Evolutionary conservation across 2,113 vertebrate species (phyloP).

Genomic region (Microtus ochrogaster): DNA sequence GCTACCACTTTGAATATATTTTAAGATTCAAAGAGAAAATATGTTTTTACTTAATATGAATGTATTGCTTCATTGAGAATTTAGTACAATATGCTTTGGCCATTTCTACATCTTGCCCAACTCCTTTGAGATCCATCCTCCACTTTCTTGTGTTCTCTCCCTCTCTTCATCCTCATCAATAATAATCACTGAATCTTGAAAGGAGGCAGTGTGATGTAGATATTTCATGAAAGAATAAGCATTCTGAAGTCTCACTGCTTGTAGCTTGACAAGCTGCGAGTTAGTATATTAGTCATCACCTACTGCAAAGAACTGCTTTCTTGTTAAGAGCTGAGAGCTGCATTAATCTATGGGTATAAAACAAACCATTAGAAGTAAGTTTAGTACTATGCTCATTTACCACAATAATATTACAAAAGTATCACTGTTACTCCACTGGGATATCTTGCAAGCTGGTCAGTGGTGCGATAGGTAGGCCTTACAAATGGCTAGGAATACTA

Average conservation of each 20-base stretch:
- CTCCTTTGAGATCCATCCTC: neutral
- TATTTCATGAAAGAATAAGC: neutral
- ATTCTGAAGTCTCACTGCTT: neutral
- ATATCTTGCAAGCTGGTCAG: neutral
- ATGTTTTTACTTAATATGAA: neutral
- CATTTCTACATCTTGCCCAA: neutral
- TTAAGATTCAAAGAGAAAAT: neutral
- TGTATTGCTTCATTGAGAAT: neutral
- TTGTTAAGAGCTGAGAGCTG: neutral
- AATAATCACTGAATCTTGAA: neutral
- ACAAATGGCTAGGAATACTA: neutral
- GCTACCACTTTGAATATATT: neutral
- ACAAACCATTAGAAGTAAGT: too few relatives aligned
- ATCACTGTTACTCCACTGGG: neutral
- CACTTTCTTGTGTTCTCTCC: neutral
- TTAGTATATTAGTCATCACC: neutral
- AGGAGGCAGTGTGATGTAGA: neutral
- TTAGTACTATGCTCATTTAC: too few relatives aligned
- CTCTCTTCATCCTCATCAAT: neutral
- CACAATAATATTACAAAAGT: neutral
- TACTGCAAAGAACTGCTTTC: neutral
- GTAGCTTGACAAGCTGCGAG: neutral
- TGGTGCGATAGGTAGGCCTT: neutral
- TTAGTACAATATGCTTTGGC: neutral
- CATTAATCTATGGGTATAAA: too few relatives aligned